Base-by-base conservation (phyloP, 2,113 vertebrate genomes). In the Amazona guildingii region DNA sequence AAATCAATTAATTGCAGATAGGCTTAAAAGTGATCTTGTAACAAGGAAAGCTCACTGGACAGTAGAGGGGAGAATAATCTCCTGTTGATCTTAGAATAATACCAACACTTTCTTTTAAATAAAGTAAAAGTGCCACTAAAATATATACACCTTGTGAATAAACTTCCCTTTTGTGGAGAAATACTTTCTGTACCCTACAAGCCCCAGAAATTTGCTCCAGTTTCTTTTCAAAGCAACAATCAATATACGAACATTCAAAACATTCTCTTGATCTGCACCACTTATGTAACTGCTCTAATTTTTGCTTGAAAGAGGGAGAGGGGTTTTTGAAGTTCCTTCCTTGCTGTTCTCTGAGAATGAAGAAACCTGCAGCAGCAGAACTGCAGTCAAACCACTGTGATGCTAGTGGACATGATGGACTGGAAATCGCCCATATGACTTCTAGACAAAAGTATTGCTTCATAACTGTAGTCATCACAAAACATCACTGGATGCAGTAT, bases 361-460 rank as follows among this genome's bases (percentile, higher is more conserved):
- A 77, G 35, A 48, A 73, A 23, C 7, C 20, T 5, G 8, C 27
- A 51, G 46, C 1, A 3, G 17, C 0, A 57, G 39, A 66, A 55
- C 7, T 1, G 0, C 28, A 55, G 31, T 67, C 37, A 37, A 37
- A 37, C 6, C 13, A 46, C 37, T 3, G 1, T 1, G 29, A 61
- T 16, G 24, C 6, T 4, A 25, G 7, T 11, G 28, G 44, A 15
- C 13, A 24, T 3, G 4, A 28, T 5, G 39, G 29, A 54, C 25
- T 66, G 28, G 49, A 35, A 84, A 66, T 2, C 17, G 31, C 4
- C 35, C 23, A 75, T 0, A 78, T 49, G 70, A 49, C 18, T 79
- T 72, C 55, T 17, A 7, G 6, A 55, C 0, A 17, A 8, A 89
- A 70, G 10, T 8, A 84, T 2, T 54, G n/a, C 6, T 66, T 70